These are phyloP conservation scores for Acleris cristana DNA, from an alignment of 2,888 invertebrate genomes.

Conservation along the genomic window DNA sequence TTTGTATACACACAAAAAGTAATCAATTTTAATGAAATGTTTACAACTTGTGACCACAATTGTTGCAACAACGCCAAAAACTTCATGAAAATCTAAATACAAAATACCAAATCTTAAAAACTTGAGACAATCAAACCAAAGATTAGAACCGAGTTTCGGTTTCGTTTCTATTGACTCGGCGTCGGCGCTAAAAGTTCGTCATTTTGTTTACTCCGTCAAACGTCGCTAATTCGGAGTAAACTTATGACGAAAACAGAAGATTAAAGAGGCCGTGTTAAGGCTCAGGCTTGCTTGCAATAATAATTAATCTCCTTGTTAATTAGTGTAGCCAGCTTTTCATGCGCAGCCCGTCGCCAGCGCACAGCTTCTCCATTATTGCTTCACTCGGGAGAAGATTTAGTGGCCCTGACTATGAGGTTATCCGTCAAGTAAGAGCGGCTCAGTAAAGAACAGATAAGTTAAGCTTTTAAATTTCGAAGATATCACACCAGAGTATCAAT, in stretches of 20 bases:
- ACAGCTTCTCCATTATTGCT: conserved; percentile 51
- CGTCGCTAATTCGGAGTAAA: conserved; percentile 42
- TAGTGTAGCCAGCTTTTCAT: conserved; percentile 58
- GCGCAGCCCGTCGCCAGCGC: conserved; percentile 57
- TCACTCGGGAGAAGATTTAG: conserved; percentile 43
- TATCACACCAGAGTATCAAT: too few relatives aligned
- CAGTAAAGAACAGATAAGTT: too few relatives aligned
- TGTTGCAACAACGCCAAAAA: too few relatives aligned
- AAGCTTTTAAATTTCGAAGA: too few relatives aligned
- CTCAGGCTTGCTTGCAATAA: conserved; percentile 64
- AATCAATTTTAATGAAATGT: too few relatives aligned
- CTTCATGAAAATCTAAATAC: too few relatives aligned
- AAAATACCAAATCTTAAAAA: too few relatives aligned
- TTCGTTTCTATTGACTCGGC: not conserved
- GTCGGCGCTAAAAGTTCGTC: not conserved
- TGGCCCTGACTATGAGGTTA: conserved; percentile 27
- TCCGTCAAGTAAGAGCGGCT: conserved; percentile 18
- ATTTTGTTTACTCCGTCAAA: conserved; percentile 37
- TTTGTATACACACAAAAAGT: too few relatives aligned
- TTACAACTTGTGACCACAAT: too few relatives aligned
- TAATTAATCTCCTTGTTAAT: conserved; percentile 78
- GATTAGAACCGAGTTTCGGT: not conserved
- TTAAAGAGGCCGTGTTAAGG: conserved; percentile 49
- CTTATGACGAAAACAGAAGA: conserved; percentile 46
- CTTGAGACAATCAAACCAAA: too few relatives aligned